Conservation (phyloP, 2,113 vertebrate genomes). For the Dromas ardeola region DNA sequence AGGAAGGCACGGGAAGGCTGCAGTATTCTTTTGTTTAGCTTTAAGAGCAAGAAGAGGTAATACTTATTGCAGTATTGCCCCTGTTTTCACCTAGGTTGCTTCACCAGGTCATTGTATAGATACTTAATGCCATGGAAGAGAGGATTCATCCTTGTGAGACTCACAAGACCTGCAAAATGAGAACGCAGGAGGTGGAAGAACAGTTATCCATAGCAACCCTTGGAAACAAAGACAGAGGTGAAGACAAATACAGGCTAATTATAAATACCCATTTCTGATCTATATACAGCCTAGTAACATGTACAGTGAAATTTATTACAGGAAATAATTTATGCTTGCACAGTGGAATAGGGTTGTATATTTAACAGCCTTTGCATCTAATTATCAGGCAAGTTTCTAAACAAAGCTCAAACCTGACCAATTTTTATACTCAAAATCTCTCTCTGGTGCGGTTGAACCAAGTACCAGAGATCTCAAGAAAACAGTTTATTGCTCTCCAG, state of each 20-base stretch:
- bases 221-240: constrained; percentile 55
- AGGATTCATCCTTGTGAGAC: not conserved
- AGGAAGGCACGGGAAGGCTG: not conserved
- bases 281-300: constrained; percentile 40
- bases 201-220: constrained; percentile 40
- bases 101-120: not conserved
- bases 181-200: not conserved
- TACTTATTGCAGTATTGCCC: not conserved
- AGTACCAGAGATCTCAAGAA: not conserved
- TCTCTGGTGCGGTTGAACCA: not conserved
- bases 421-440: not conserved
- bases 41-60: not conserved
- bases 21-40: not conserved
- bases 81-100: not conserved
- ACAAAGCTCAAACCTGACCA: not conserved
- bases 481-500: not conserved
- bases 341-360: not conserved
- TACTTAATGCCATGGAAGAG: not conserved
- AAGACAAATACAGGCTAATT: constrained; percentile 40
- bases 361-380: constrained; percentile 1
- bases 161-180: constrained; percentile 24
- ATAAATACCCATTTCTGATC: constrained; percentile 42
- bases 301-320: not conserved
- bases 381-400: not conserved
- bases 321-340: constrained; percentile 43